These are phyloP conservation scores for Gambelia wislizenii DNA, from an alignment of 2,797 vertebrate genomes.

Conservation along the genomic window DNA sequence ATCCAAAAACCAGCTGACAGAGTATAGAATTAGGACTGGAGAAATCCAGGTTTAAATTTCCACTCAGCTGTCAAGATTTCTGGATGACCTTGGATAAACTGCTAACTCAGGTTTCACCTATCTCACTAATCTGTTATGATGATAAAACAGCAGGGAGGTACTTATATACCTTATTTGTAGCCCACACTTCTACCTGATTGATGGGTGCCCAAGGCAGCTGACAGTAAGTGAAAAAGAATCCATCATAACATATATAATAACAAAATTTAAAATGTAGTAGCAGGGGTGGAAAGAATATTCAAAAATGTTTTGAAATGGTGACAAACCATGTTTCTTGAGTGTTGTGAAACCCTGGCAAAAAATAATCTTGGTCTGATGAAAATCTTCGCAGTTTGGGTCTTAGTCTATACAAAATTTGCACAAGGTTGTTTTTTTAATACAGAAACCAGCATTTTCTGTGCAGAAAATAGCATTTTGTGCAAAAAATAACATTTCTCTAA, in stretches of 20 bases:
- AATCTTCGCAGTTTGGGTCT: not conserved
- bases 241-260: not conserved
- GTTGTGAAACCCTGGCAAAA: too few species aligned
- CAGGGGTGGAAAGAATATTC: too few species aligned
- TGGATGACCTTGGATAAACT: too few species aligned
- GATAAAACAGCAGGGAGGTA: not conserved
- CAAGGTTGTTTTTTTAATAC: too few species aligned
- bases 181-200: not conserved
- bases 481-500: too few species aligned
- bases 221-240: not conserved
- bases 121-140: not conserved
- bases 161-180: not conserved
- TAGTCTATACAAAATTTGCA: too few species aligned
- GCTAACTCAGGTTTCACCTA: not conserved
- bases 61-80: too few species aligned
- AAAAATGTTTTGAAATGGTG: too few species aligned
- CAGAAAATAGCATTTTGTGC: too few species aligned
- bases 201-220: not conserved
- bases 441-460: too few species aligned
- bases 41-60: too few species aligned
- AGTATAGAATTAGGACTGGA: not conserved
- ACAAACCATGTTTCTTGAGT: not conserved
- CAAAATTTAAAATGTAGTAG: not conserved
- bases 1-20: not conserved
- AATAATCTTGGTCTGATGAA: not conserved